These are phyloP conservation scores for Mormyrus lacerda DNA, from an alignment of 2,113 vertebrate genomes.

Conservation along the genomic window DNA sequence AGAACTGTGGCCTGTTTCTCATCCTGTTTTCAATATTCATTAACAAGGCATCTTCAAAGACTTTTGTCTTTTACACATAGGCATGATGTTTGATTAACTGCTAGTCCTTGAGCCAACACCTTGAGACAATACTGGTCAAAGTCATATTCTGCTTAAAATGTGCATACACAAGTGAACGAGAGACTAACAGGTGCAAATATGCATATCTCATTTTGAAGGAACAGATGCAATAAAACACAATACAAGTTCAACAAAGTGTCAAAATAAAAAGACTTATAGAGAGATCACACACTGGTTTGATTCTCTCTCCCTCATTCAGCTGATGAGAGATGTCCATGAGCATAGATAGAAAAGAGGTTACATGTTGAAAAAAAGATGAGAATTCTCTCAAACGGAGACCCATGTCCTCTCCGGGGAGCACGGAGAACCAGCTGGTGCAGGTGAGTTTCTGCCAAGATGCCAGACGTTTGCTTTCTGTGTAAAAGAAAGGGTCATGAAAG, in stretches of 20 bases:
- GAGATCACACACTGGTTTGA: constrained; percentile 32
- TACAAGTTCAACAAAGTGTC: constrained; percentile 43
- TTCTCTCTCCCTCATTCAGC: constrained; percentile 39
- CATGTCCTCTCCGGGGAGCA: constrained; percentile 66
- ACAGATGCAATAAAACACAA: constrained; percentile 61
- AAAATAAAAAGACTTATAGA: constrained; percentile 47
- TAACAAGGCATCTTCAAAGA: background rate
- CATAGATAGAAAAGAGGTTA: constrained; percentile 82
- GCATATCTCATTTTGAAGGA: constrained; percentile 45
- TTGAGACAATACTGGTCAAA: constrained; percentile 18
- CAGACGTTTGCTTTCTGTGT: background rate
- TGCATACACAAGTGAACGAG: constrained; percentile 56
- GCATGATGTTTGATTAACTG: constrained; percentile 8
- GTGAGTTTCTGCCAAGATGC: background rate
- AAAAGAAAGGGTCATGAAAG: background rate
- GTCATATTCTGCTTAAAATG: constrained; percentile 31
- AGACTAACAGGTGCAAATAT: constrained; percentile 67
- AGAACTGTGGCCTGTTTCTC: background rate
- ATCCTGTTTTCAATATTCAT: constrained; percentile 16
- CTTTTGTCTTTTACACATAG: background rate
- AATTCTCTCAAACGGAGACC: constrained; percentile 74
- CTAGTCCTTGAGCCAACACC: constrained; percentile 25
- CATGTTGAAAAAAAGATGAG: constrained; percentile 97
- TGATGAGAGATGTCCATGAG: constrained; percentile 33
- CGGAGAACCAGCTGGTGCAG: constrained; percentile 49